Evolutionary conservation across 2,113 vertebrate genomes (phyloP), one percentile per base, ranked within the genome.

Genomic region (Colaptes auratus): DNA sequence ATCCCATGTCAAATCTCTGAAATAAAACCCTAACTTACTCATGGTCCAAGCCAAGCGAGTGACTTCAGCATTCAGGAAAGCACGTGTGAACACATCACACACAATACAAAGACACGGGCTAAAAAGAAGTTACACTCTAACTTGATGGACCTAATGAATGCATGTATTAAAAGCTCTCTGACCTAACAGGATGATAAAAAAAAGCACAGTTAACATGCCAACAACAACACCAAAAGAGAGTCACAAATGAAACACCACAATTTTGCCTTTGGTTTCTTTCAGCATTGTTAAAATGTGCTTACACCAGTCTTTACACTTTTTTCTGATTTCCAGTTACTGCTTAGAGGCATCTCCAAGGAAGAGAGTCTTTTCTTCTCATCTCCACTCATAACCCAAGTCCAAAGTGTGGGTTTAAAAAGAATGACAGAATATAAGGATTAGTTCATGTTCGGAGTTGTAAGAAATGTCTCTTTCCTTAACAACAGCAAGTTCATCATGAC

Each of bases 381-480:
- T 87, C 59, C 52, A 73, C 9, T 72, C 89, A 87, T 14, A 74
- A 4, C 28, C 28, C 44, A 23, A 23, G 42, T 53, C 85, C 74
- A 86, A 92, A 69, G 9, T 7, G 3, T 3, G 6, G 0, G 1
- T 28, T 50, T 59, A 65, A 67, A 19, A 86, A 90, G 71, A 82
- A 86, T 52, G 69, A n/a, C 5, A 18, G 30, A 91, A 72, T 33
- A 24, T 12, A 86, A 86, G 17, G 67, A 77, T 74, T 59, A 77
- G 36, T 59, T 89, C 19, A 4, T 42, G 55, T 7, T 30, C 42
- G 42, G 35, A 82, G 12, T 23, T 15, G 5, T 56, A 82, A 94
- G 95, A 95, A 96, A 79, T 88, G 82, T 96, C 90, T 93, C 25
- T 84, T 71, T 76, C 91, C 90, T 92, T 95, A 97, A 91, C 6